phyloP scores from a whole-genome alignment of 1,140 invertebrate species.

The Drosophila pruinosa region DNA sequence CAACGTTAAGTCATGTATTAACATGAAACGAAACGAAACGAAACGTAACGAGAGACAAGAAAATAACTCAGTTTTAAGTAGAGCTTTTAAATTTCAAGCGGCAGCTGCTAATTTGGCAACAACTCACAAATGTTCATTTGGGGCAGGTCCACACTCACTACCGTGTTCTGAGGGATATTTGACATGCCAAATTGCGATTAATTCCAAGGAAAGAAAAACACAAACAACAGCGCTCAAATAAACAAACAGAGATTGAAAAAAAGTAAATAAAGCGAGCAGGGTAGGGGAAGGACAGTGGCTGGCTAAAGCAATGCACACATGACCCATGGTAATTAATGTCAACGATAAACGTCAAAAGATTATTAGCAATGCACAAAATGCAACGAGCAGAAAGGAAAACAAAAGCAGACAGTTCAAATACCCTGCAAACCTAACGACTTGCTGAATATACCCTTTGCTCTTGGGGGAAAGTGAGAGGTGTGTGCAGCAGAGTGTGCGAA shows the following conservation, averaged over 20 bases:
- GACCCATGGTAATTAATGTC: slow-evolving; percentile 50
- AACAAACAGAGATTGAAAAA: slow-evolving; percentile 22
- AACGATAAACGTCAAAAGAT: slow-evolving; percentile 41
- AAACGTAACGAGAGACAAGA: not conserved
- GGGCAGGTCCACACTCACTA: not conserved
- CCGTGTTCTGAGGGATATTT: not conserved
- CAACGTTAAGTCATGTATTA: slow-evolving; percentile 5
- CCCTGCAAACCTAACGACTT: too few relatives aligned
- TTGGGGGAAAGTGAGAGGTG: not conserved
- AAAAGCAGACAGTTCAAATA: not conserved
- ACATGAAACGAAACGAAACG: too few relatives aligned
- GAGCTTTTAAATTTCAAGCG: slow-evolving; percentile 2
- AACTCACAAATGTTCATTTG: slow-evolving; percentile 1
- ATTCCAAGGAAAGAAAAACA: slow-evolving; percentile 8
- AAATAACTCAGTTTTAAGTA: slow-evolving; percentile 4
- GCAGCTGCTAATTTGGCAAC: slow-evolving; percentile 28
- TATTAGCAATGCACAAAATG: slow-evolving; percentile 22
- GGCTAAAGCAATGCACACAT: slow-evolving; percentile 29
- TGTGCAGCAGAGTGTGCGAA: not conserved
- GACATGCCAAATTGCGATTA: slow-evolving; percentile 14
- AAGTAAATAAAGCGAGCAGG: not conserved
- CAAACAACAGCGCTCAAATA: slow-evolving; percentile 31
- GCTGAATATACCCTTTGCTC: too few relatives aligned
- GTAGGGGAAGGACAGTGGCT: not conserved
- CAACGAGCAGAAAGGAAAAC: not conserved